phyloP scores from a whole-genome alignment of 2,797 vertebrate species.

The Pygocentrus nattereri region DNA sequence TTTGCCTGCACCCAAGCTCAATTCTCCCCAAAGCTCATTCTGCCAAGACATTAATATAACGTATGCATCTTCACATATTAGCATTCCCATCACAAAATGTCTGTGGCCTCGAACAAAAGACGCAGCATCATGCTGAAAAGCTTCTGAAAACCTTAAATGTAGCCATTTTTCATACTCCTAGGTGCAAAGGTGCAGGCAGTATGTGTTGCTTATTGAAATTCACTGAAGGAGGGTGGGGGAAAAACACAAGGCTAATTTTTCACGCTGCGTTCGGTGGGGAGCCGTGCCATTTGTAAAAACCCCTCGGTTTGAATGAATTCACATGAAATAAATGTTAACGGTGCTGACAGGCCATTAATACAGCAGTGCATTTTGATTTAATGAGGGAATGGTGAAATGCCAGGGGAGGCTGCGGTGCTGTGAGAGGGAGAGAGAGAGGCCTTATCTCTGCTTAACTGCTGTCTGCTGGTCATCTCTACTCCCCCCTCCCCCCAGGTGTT shows the following conservation, averaged over 20 bases:
- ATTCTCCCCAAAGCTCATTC: slow-evolving; percentile 29
- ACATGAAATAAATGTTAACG: slow-evolving; percentile 80
- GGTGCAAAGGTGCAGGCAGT: slow-evolving; percentile 44
- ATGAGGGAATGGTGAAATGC: slow-evolving; percentile 56
- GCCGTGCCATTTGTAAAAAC: slow-evolving; percentile 75
- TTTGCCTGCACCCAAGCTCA: slow-evolving; percentile 5
- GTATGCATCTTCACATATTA: slow-evolving; percentile 41
- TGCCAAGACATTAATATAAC: slow-evolving; percentile 55
- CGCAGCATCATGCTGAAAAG: slow-evolving; percentile 46
- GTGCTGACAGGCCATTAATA: slow-evolving; percentile 78
- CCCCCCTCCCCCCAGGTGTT: slow-evolving; percentile 7
- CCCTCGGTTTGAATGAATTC: slow-evolving; percentile 73
- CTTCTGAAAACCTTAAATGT: slow-evolving; percentile 64
- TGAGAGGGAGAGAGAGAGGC: slow-evolving; percentile 54
- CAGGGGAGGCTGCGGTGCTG: slow-evolving; percentile 50
- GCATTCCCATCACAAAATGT: slow-evolving; percentile 40
- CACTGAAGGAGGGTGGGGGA: slow-evolving; percentile 56
- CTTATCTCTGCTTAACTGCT: slow-evolving; percentile 66
- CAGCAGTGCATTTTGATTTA: slow-evolving; percentile 73
- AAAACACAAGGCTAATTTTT: slow-evolving; percentile 73
- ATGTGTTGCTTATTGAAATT: slow-evolving; percentile 73
- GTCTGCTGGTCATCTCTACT: slow-evolving; percentile 49
- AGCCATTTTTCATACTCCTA: slow-evolving; percentile 64
- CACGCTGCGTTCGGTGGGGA: slow-evolving; percentile 68
- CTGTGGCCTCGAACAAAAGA: slow-evolving; percentile 64